Evolutionary conservation across 2,888 invertebrate genomes (phyloP), one percentile per base, ranked within the genome.

Genomic region (Yponomeuta sedellus): DNA sequence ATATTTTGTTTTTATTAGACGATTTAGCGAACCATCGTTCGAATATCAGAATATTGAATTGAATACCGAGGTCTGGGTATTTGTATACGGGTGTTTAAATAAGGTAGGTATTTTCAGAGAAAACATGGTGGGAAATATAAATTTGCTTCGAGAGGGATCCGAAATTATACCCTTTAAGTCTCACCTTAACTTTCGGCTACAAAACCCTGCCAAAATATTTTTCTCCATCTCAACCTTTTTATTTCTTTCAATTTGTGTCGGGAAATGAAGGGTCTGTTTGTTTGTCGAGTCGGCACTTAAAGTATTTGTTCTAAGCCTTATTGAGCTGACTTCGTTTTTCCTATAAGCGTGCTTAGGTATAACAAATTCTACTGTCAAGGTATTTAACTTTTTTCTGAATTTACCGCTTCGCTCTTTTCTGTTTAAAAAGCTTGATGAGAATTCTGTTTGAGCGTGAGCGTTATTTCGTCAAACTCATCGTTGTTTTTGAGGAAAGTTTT

Each of bases 211-310:
- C 61, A 52, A 66, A 66, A 66, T 61, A 66, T 66, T 66, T 66
- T 66, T 66, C 52, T 20, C 28, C 22, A 34, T 39, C 44, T 61
- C 5, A 64, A 64, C 28, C n/a, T 19, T 56, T 44, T 64, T 66
- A 61, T 64, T 74, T 77, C 76, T 79, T 81, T 81, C 75, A 78
- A 79, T 82, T 78, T 79, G 71, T 72, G 71, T 72, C 72, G 77
- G 80, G 83, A 82, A 82, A 82, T 82, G 81, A 81, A 79, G 74
- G 70, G 71, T 70, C 74, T 78, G 75, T 77, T 78, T 78, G 75
- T 78, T 76, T 76, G 73, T 71, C 71, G 71, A 73, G 70, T 71
- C 68, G 73, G 73, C 76, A 80, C 76, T 80, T 77, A 74, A 79
- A 74, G 74, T 79, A 76, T 80, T 81, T 78, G 75, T 79, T 76